Evolutionary conservation across 2,797 vertebrate genomes (phyloP), one percentile per base, ranked within the genome.

Genomic region (Mastacembelus armatus): DNA sequence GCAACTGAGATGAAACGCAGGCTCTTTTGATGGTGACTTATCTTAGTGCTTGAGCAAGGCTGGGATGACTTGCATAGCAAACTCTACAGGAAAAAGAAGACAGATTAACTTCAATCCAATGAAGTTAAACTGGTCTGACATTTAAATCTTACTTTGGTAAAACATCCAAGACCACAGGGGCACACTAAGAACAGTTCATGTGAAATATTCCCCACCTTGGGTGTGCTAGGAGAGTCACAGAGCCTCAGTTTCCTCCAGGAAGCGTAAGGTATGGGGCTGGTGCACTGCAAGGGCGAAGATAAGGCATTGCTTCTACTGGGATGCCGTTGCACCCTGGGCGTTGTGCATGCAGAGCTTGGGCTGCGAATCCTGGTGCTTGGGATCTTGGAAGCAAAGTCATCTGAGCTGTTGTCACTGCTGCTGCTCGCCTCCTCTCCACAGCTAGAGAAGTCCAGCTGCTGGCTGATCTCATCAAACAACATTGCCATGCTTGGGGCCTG

Each of bases 221-320:
- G 96, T 0, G 96, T 99, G 85, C 89, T 92, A 0, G 96, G 96
- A 0, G 93, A 95, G 57, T 95, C 95, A 33, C 93, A 93, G 0
- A 94, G 92, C 33, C 90, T 91, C 63, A 93, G 89, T 64, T 95
- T 94, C 32, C 88, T 95, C 94, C 93, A 96, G 11, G 91, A 89
- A 15, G 91, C 84, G 0, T 91, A 92, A 1, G 92, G 95, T 38
- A 94, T 89, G 0, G 96, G 95, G 16, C 93, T 96, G 26, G 86
- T 88, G 0, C 91, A 90, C 8, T 52, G 67, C 0, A 59, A 14
- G 16, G 90, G 84, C 8, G 92, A 89, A 1, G 87, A 81, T 4
- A 72, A 2, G 0, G 76, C 10, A 38, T 33, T 54, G 72, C 60
- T 86, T 36, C 85, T 83, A 27, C 81, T 65, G 42, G 71, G 82